Conservation (phyloP, 2,797 vertebrate genomes). For the Echeneis naucrates region DNA sequence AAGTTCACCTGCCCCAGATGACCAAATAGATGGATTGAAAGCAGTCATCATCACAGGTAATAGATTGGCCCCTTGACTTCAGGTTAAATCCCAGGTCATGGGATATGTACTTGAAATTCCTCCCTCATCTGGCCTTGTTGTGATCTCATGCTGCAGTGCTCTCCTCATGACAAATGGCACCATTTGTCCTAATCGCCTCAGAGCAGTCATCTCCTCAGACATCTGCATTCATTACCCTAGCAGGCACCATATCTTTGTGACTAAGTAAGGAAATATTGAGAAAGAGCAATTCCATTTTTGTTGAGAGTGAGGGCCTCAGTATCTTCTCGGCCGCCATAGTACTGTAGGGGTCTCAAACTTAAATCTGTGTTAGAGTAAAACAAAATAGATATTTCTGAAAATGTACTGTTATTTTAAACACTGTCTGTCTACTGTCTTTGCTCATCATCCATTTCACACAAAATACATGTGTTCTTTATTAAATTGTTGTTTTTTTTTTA, state of each 20-base stretch:
- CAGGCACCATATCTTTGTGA: slow-evolving; percentile 25
- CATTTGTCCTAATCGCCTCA: slow-evolving; percentile 52
- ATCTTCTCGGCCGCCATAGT: too few species aligned
- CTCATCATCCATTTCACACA: too few species aligned
- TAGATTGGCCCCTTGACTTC: slow-evolving; percentile 4
- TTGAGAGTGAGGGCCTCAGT: slow-evolving; percentile 5
- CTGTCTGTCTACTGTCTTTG: too few species aligned
- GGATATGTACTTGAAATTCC: slow-evolving; percentile 26
- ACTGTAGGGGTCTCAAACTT: too few species aligned
- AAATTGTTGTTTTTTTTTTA: too few species aligned
- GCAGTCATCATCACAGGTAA: slow-evolving; percentile 2
- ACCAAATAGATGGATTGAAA: slow-evolving; percentile 24
- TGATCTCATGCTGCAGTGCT: slow-evolving; percentile 64
- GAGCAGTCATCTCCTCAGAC: slow-evolving; percentile 62
- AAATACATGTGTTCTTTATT: too few species aligned
- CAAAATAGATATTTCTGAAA: too few species aligned
- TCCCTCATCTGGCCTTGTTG: slow-evolving; percentile 29
- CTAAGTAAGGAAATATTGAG: slow-evolving; percentile 12
- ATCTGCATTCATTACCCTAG: slow-evolving; percentile 66
- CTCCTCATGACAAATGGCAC: slow-evolving; percentile 63
- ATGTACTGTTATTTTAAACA: too few species aligned
- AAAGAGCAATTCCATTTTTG: slow-evolving; percentile 23
- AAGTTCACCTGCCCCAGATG: slow-evolving; percentile 5
- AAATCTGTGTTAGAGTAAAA: too few species aligned
- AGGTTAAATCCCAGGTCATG: slow-evolving; percentile 14